phyloP scores from a whole-genome alignment of 2,797 vertebrate genomes.

The Morelia viridis region DNA sequence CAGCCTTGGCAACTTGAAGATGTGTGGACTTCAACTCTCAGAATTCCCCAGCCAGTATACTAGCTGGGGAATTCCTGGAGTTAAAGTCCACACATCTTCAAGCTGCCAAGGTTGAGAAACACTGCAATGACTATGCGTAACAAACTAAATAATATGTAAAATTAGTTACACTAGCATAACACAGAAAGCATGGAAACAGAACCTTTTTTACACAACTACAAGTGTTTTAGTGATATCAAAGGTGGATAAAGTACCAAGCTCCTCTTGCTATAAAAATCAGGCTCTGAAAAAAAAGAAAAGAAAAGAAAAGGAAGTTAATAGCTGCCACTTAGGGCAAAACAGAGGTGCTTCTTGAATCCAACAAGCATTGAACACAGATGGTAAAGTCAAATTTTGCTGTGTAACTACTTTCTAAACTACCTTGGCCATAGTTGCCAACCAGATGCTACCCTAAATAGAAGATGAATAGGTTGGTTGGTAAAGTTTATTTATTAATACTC shows the following conservation, averaged over 20 bases:
- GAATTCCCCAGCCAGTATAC: no score
- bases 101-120: no score
- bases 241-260: neutral
- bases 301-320: neutral
- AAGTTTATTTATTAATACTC: neutral
- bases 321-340: neutral
- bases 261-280: neutral
- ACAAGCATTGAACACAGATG: neutral
- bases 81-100: no score
- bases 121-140: neutral
- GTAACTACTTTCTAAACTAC: neutral
- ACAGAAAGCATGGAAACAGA: neutral
- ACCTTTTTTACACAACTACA: neutral
- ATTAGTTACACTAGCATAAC: neutral
- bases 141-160: neutral
- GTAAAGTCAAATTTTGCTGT: neutral
- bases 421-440: neutral
- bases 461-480: neutral
- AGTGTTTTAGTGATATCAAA: slow-evolving; percentile 30
- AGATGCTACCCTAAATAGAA: neutral
- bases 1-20: no score
- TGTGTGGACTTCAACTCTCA: no score
- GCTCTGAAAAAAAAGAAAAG: neutral
- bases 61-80: no score
- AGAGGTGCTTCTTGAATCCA: neutral